Percentiles rank a stretch among this genome's conserved stretches.
phyloP scores from a whole-genome alignment of 2,113 vertebrate species.

The Epinephelus moara region DNA sequence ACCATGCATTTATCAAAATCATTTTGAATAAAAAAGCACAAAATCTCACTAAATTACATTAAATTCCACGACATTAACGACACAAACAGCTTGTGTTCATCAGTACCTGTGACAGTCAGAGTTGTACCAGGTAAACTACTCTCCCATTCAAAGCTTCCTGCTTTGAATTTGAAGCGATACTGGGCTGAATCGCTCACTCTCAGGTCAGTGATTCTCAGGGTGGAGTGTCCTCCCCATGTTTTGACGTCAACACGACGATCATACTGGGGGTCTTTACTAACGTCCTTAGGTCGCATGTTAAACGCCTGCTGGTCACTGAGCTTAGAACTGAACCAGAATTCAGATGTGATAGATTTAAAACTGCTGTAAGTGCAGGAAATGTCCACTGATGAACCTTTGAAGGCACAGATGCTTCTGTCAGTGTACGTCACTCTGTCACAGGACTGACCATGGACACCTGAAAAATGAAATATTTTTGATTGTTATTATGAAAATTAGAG shows the following conservation, averaged over 20 bases:
- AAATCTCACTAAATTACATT: too few species aligned
- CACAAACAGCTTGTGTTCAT: neutral
- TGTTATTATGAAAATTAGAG: neutral
- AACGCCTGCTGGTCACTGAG: too few species aligned
- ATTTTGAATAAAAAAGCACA: neutral
- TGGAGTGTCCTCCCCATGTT: neutral
- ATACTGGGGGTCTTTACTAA: neutral
- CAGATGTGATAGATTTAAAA: too few species aligned
- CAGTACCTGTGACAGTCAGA: constrained; percentile 52
- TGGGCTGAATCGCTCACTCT: constrained; percentile 38
- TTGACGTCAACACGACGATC: neutral
- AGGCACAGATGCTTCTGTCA: constrained; percentile 21
- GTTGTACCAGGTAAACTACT: constrained; percentile 24
- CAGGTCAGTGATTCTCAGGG: constrained; percentile 40
- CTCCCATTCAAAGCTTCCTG: accelerated
- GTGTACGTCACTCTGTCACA: neutral
- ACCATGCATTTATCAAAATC: too few species aligned
- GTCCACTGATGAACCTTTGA: constrained; percentile 36
- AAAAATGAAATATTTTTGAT: neutral
- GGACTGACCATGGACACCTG: neutral
- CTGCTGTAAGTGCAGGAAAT: constrained; percentile 2
- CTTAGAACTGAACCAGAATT: constrained; percentile 17
- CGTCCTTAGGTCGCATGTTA: neutral
- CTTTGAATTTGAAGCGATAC: constrained; percentile 35
- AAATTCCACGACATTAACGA: neutral